Evolutionary conservation across 2,888 invertebrate genomes (phyloP).

Genomic region (Aelia acuminata): DNA sequence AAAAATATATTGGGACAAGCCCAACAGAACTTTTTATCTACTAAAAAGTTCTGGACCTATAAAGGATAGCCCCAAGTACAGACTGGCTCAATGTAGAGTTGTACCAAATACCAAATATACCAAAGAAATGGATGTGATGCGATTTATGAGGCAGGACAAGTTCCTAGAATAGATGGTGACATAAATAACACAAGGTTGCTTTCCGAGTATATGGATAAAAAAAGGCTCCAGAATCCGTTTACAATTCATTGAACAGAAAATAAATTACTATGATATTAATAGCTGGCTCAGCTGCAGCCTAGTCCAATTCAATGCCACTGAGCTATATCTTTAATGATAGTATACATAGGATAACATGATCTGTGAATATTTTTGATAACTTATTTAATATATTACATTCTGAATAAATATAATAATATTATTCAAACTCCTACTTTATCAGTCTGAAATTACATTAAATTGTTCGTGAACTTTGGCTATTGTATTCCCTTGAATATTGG

Average conservation of each 20-base stretch:
- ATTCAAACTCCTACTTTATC: neutral
- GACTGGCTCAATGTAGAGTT: too few relatives aligned
- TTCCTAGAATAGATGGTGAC: too few relatives aligned
- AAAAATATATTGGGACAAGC: too few relatives aligned
- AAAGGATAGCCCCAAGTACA: too few relatives aligned
- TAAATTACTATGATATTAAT: neutral
- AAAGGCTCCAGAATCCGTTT: neutral
- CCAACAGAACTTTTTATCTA: too few relatives aligned
- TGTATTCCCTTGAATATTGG: constrained; percentile 52
- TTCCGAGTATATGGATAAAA: too few relatives aligned
- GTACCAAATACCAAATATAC: too few relatives aligned
- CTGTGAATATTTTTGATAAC: neutral
- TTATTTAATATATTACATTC: neutral
- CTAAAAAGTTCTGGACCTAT: too few relatives aligned
- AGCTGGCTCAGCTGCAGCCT: neutral
- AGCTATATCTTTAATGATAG: neutral
- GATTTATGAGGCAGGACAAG: too few relatives aligned
- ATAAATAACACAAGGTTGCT: too few relatives aligned
- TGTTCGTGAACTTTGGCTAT: constrained; percentile 39
- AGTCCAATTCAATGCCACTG: neutral
- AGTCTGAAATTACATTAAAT: constrained; percentile 24
- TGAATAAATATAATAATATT: neutral
- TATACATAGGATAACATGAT: neutral
- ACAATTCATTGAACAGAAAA: neutral
- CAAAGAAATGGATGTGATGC: too few relatives aligned